These are phyloP conservation scores for Lycophotia porphyrea DNA, from an alignment of 2,888 invertebrate genomes.

Conservation along the genomic window DNA sequence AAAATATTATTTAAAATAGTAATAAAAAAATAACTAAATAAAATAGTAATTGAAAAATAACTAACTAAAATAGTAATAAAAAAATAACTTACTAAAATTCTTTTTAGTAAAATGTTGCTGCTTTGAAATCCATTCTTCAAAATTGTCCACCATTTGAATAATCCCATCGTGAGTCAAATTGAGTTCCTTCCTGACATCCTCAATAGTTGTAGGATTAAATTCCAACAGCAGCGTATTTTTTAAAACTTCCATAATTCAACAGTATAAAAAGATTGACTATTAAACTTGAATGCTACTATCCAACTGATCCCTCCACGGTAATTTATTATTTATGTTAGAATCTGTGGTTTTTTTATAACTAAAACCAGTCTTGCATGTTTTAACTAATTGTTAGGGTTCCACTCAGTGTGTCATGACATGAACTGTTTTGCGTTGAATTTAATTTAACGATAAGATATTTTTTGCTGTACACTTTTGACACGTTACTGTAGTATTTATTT, in stretches of 20 bases:
- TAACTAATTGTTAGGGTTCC: too few relatives aligned
- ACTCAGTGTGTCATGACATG: not conserved
- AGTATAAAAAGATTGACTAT: not conserved
- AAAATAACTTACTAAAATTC: slow-evolving; percentile 71
- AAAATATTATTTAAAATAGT: too few relatives aligned
- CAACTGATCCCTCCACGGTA: not conserved
- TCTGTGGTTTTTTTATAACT: not conserved
- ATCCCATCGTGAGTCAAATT: slow-evolving; percentile 68
- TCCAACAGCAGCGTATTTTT: slow-evolving; percentile 40
- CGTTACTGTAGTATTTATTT: not conserved
- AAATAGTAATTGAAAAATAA: not conserved
- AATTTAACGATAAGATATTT: not conserved
- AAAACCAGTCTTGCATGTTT: not conserved
- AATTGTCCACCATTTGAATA: slow-evolving; percentile 67
- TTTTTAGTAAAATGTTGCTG: slow-evolving; percentile 74
- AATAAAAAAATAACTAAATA: not conserved
- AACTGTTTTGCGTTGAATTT: not conserved
- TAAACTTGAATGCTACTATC: rapidly evolving
- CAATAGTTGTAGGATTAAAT: slow-evolving; percentile 66
- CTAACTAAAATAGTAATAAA: not conserved
- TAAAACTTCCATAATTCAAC: slow-evolving; percentile 15
- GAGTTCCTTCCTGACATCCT: slow-evolving; percentile 65
- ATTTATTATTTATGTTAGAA: not conserved
- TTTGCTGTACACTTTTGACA: not conserved
- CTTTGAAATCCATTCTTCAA: slow-evolving; percentile 74